Conservation (phyloP, 2,888 invertebrate species). For the Pyrochroa serraticornis region DNA sequence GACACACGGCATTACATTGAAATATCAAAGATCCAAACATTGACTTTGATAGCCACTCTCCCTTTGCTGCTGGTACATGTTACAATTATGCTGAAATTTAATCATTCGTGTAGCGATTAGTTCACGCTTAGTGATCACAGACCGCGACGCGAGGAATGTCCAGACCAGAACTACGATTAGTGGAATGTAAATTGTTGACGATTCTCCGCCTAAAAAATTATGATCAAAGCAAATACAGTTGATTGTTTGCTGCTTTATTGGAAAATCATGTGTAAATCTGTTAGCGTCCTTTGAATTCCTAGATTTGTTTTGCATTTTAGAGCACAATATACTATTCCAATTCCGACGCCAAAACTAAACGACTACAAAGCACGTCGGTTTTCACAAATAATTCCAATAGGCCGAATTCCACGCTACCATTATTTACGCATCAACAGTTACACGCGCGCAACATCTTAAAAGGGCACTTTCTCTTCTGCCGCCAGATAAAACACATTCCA, state of each 20-base stretch:
- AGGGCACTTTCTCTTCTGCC: too few relatives aligned
- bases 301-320: slow-evolving; percentile 24
- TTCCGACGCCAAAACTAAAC: slow-evolving; percentile 8
- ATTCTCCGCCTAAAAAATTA: slow-evolving; percentile 47
- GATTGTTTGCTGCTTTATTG: slow-evolving; percentile 49
- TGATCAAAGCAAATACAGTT: slow-evolving; percentile 53
- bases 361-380: not conserved
- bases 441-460: too few relatives aligned
- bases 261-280: slow-evolving; percentile 46
- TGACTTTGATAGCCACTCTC: slow-evolving; percentile 51
- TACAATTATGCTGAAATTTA: slow-evolving; percentile 61
- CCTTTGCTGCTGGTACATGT: slow-evolving; percentile 51
- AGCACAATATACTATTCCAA: slow-evolving; percentile 12
- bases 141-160: slow-evolving; percentile 58
- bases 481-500: too few relatives aligned
- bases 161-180: slow-evolving; percentile 56
- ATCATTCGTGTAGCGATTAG: slow-evolving; percentile 59
- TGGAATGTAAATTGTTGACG: slow-evolving; percentile 59
- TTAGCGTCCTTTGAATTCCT: slow-evolving; percentile 24
- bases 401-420: not conserved
- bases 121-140: slow-evolving; percentile 59
- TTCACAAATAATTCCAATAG: not conserved
- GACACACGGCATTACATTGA: slow-evolving; percentile 45
- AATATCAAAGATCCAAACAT: slow-evolving; percentile 52
- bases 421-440: too few relatives aligned